Evolutionary conservation across 2,797 vertebrate species (phyloP).

Genomic region (Oreochromis mossambicus): DNA sequence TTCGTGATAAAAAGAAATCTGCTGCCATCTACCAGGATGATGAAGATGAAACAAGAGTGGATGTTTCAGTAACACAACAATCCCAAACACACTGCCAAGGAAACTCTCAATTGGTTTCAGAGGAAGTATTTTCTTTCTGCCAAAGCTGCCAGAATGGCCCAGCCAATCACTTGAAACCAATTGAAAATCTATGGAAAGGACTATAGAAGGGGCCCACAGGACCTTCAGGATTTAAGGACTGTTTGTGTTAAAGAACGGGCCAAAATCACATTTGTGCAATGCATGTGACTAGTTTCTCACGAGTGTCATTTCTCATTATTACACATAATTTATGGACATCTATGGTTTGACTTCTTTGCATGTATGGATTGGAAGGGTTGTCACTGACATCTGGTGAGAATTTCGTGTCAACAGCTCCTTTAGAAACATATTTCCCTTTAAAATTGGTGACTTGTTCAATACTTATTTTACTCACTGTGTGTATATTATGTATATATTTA

Average conservation of each 20-base stretch:
- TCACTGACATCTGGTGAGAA: not conserved
- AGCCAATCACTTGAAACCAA: not conserved
- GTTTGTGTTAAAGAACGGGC: not conserved
- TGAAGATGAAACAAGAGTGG: not conserved
- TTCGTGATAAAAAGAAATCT: not conserved
- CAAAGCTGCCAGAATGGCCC: not conserved
- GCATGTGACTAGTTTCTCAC: not conserved
- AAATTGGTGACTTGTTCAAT: not conserved
- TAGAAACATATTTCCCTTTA: not conserved
- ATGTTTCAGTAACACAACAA: not conserved
- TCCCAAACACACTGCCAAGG: not conserved
- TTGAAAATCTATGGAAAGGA: not conserved
- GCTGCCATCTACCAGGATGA: not conserved
- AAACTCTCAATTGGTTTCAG: not conserved
- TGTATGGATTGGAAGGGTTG: not conserved
- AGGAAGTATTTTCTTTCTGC: not conserved
- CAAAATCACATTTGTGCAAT: not conserved
- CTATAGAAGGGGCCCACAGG: not conserved
- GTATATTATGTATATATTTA: not conserved
- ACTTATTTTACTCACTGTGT: not conserved
- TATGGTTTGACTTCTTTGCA: not conserved
- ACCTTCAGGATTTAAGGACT: accelerated
- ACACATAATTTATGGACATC: not conserved
- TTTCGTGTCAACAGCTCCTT: not conserved
- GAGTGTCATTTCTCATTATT: not conserved